Evolutionary conservation across 2,888 invertebrate genomes (phyloP), one percentile per base, ranked within the genome.

Genomic region (Pyralis farinalis): DNA sequence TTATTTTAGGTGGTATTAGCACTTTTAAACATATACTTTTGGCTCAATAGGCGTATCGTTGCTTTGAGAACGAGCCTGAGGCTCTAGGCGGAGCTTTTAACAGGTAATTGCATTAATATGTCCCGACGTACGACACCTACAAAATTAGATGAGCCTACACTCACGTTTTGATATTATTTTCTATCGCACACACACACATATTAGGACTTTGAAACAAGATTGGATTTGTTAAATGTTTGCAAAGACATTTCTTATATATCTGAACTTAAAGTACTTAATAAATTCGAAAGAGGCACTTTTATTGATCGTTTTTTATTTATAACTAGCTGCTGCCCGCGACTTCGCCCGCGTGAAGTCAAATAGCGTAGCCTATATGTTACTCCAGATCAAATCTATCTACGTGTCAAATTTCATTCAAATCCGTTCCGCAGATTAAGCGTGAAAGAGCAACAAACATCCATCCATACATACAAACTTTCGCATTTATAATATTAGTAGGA

Each of bases 21-120:
- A 53, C 36, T 61, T 58, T 54, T 27, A 29, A 47, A 42, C 34
- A 47, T 37, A 38, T 53, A 42, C 42, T 42, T 47, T 34, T 34
- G 47, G 51, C 56, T 62, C 54, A 55, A 64, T 60, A 57, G 49
- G 57, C 58, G 53, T 66, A 63, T 66, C 57, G 59, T 47, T 60
- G 65, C 74, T 79, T 79, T 71, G 68, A 72, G 63, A 64, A 59
- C 63, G 61, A 54, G 74, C 82, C 68, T 41, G 57, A 67, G 77
- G 79, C 77, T 59, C 66, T 66, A 73, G 65, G 58, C 71, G 69
- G 63, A 61, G 82, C 85, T 83, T 85, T 85, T 79, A 86, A 76
- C 80, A 77, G 66, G 64, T 85, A 86, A 85, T 86, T 82, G 77
- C 69, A 73, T 86, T 84, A 83, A 79, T 77, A 77, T 71, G 73